A percentile compares a stretch with the other conserved stretches of the same genome.
phyloP scores from a whole-genome alignment of 2,797 vertebrate genomes.

The Ispidina lecontei region DNA sequence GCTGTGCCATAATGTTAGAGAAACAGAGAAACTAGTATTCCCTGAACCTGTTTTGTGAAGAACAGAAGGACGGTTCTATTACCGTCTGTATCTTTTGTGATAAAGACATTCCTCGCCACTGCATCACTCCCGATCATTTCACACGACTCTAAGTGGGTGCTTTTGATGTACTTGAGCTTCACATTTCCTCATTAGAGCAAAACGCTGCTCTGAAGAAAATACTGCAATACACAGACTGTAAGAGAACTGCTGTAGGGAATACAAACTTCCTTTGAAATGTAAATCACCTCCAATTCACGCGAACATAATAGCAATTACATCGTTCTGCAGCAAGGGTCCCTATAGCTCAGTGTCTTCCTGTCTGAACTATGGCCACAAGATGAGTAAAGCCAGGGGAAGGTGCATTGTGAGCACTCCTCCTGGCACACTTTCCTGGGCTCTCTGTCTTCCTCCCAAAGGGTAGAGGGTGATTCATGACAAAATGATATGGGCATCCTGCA shows the following conservation, averaged over 20 bases:
- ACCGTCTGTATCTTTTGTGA: neutral
- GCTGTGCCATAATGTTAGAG: neutral
- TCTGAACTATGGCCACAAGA: neutral
- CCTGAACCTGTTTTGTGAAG: neutral
- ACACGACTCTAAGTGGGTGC: neutral
- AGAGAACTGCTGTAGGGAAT: neutral
- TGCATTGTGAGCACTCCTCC: neutral
- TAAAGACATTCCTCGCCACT: neutral
- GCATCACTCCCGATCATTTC: neutral
- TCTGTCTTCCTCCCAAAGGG: neutral
- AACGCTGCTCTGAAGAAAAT: neutral
- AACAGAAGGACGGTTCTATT: neutral
- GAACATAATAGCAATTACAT: neutral
- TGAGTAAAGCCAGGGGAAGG: neutral
- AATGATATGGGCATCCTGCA: neutral
- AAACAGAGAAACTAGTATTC: neutral
- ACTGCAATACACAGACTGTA: neutral
- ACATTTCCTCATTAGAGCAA: neutral
- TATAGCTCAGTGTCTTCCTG: neutral
- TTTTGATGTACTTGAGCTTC: conserved; percentile 4
- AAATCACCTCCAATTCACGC: neutral
- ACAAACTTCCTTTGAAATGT: conserved; percentile 29
- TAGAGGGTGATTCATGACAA: neutral
- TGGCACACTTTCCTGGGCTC: neutral
- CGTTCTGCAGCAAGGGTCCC: neutral